Conservation (phyloP, 2,888 invertebrate species). For the Andrena trimmerana region DNA sequence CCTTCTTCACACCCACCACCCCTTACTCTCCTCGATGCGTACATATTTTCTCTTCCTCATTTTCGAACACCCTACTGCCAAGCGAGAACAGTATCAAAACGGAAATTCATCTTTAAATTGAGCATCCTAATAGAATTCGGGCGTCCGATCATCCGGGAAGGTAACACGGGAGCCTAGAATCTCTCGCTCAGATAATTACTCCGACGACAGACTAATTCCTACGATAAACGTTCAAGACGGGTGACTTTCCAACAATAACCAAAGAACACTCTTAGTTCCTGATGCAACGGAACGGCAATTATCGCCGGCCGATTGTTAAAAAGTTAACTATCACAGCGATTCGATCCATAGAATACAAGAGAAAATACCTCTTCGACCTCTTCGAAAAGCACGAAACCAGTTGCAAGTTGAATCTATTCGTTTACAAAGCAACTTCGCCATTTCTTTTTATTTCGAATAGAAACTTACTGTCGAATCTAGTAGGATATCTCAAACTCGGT, state of each 20-base stretch:
- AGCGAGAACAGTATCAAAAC: conserved; percentile 50
- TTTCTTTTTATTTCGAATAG: conserved; percentile 1
- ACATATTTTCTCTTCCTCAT: conserved; percentile 30
- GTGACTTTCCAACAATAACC: conserved; percentile 53
- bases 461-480: conserved; percentile 15
- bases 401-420: conserved; percentile 14
- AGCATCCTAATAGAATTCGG: conserved; percentile 24
- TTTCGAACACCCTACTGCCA: conserved; percentile 64
- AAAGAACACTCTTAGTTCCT: conserved; percentile 63
- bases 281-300: conserved; percentile 49
- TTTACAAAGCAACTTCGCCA: conserved; percentile 14
- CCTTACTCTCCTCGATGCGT: conserved; percentile 29
- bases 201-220: conserved; percentile 47
- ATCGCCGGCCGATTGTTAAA: conserved; percentile 36
- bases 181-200: conserved; percentile 53
- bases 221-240: conserved; percentile 56
- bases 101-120: neutral
- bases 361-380: conserved; percentile 41
- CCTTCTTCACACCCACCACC: conserved; percentile 9
- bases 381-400: conserved; percentile 15
- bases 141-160: conserved; percentile 60
- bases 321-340: conserved; percentile 53
- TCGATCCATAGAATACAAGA: conserved; percentile 30
- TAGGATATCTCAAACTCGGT: conserved; percentile 16
- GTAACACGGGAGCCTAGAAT: conserved; percentile 39